These are phyloP conservation scores for Grus americana DNA, from an alignment of 2,113 vertebrate species.

Conservation along the genomic window DNA sequence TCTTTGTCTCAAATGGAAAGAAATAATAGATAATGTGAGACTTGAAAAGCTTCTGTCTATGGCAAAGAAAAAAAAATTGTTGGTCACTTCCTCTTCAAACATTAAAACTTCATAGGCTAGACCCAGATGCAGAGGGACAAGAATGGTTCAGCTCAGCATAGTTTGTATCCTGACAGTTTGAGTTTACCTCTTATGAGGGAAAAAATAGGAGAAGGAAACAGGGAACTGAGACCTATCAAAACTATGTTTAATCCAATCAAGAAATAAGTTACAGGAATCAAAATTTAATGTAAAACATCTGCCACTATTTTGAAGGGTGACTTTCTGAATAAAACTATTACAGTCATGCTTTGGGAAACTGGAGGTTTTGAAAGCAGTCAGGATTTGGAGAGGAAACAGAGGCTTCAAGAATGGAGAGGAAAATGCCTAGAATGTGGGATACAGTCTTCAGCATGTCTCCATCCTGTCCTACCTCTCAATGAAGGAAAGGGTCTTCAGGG, in stretches of 20 bases:
- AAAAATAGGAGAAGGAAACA: neutral
- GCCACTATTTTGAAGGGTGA: neutral
- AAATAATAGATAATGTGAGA: neutral
- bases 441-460: neutral
- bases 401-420: neutral
- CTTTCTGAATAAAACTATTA: neutral
- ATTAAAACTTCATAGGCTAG: neutral
- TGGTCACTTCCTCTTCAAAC: neutral
- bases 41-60: neutral
- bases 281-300: neutral
- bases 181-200: neutral
- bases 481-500: neutral
- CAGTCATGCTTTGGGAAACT: neutral
- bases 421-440: neutral
- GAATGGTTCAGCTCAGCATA: neutral
- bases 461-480: neutral
- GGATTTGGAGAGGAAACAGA: neutral
- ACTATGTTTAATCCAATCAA: neutral
- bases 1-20: neutral
- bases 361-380: neutral
- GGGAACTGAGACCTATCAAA: neutral
- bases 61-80: neutral
- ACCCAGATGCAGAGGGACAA: neutral
- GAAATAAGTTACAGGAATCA: neutral
- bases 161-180: neutral